Base-by-base conservation (phyloP, 2,113 vertebrate genomes). In the Onychostoma macrolepis region DNA sequence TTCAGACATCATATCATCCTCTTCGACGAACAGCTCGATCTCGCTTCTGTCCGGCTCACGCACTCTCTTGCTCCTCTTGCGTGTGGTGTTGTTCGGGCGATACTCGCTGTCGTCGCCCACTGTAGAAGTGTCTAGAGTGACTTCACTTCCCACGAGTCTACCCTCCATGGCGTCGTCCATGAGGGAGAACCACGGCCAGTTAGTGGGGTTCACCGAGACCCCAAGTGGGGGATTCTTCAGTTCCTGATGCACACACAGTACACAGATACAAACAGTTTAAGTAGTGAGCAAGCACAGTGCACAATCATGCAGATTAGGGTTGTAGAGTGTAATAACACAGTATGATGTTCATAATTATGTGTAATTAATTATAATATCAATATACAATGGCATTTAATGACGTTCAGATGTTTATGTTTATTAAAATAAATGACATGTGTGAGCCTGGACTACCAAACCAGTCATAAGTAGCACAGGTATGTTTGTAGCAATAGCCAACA, bases 131-230 rank as follows among this genome's bases (percentile, higher is more conserved):
- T 88, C 89, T 5, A 95, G 86, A 38, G 90, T 61, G 19, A 92
- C 87, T 30, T 94, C 92, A 1, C 72, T 90, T 58, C 90, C 88
- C 2, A 87, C 85, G 41, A 95, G 89, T 2, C 92, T 86, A 65
- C 93, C 93, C 38, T 91, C 88, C 91, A 94, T 90, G 56, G 94
- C 94, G 0, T 94, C 87, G 4, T 94, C 91, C 92, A 95, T 93
- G 77, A 95, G 88, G 10, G 69, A 88, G 87, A 92, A 95, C 87
- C 88, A 90, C 84, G 88, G 90, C 94, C 95, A 94, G 11, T 65
- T 81, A 0, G 92, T 87, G 28, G 93, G 89, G 28, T 89, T 88
- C 4, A 89, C 90, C 15, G 92, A 87, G 30, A 91, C 89, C 0
- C 93, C 93, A 0, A 87, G 89, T 41, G 92, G 91, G 13, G 94